These are phyloP conservation scores for Alcis repandata DNA, from an alignment of 2,888 invertebrate genomes.

Conservation along the genomic window DNA sequence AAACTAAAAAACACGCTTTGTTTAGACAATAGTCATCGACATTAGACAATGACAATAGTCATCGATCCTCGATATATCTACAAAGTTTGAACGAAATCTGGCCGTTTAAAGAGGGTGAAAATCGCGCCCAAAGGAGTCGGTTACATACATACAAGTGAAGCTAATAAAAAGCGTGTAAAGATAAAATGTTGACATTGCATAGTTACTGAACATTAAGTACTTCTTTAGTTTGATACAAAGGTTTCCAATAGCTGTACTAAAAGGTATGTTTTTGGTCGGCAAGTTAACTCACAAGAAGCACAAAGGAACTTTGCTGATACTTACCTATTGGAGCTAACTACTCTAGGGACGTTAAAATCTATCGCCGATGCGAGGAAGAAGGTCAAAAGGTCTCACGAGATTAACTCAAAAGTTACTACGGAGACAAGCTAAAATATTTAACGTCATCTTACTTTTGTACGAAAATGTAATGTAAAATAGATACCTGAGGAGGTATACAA, in stretches of 20 bases:
- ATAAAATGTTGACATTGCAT: neutral
- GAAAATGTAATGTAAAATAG: neutral
- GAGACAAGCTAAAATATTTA: neutral
- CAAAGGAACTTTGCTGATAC: neutral
- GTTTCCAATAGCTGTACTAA: neutral
- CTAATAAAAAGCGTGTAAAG: no score
- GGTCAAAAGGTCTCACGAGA: constrained; percentile 4
- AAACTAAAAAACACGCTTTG: no score
- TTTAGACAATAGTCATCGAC: no score
- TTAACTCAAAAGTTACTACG: neutral
- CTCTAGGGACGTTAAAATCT: neutral
- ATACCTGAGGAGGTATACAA: no score
- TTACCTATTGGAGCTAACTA: constrained; percentile 1
- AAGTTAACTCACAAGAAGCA: neutral
- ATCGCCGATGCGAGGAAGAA: constrained; percentile 1
- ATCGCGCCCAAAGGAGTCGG: no score
- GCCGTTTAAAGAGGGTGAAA: no score
- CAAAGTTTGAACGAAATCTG: no score
- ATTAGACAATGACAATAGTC: no score
- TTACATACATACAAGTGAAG: no score
- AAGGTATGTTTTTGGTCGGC: neutral
- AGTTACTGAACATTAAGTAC: no score
- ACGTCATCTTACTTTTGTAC: neutral
- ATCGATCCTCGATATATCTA: no score
- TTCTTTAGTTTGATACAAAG: no score